Percentiles rank a stretch among this genome's conserved stretches.
These are phyloP conservation scores for Nomada fucata DNA, from an alignment of 2,888 invertebrate species.

Conservation along the genomic window DNA sequence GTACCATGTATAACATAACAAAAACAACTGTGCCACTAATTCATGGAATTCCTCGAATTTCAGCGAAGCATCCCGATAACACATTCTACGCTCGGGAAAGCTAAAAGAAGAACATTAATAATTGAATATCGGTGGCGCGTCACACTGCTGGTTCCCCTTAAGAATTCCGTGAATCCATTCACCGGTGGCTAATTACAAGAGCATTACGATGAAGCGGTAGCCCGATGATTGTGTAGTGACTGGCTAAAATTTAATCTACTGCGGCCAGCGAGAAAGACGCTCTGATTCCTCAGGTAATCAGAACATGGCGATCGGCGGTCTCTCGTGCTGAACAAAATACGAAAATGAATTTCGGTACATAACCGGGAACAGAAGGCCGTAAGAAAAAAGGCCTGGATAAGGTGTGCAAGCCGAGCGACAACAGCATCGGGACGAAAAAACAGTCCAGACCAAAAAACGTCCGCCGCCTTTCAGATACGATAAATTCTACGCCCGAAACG, in stretches of 20 bases:
- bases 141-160: not conserved
- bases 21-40: too few species aligned
- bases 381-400: not conserved
- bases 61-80: too few species aligned
- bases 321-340: constrained; percentile 58
- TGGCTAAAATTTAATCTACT: constrained; percentile 65
- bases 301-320: constrained; percentile 69
- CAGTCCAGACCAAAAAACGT: not conserved
- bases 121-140: too few species aligned
- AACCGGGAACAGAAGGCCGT: not conserved
- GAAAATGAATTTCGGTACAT: constrained; percentile 49
- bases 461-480: not conserved
- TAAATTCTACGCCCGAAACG: not conserved
- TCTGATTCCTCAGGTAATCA: constrained; percentile 71
- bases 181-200: constrained; percentile 59
- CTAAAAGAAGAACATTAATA: too few species aligned
- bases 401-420: too few species aligned
- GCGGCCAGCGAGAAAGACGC: constrained; percentile 59
- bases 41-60: too few species aligned
- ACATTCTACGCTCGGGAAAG: not conserved
- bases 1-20: too few species aligned
- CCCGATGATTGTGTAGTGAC: constrained; percentile 40
- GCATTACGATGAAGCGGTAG: constrained; percentile 44
- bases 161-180: constrained; percentile 43
- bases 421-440: not conserved